Evolutionary conservation across 2,888 invertebrate species (phyloP).

Genomic region (Ochlodes sylvanus): DNA sequence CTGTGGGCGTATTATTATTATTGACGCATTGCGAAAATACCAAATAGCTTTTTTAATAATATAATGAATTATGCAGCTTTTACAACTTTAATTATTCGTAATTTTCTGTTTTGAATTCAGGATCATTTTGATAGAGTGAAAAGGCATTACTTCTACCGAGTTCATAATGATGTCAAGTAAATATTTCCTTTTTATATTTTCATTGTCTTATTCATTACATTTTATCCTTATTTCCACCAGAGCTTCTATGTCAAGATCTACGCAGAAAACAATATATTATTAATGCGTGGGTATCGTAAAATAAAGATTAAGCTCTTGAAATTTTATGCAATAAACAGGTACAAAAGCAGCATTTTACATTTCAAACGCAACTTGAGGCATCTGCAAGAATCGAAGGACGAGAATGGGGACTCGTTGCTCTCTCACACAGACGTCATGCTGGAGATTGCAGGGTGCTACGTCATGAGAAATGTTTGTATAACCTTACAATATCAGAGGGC

Average conservation of each 20-base stretch:
- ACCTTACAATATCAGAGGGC: not conserved
- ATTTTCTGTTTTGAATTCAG: slow-evolving; percentile 38
- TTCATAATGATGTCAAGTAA: slow-evolving; percentile 56
- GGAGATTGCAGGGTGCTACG: slow-evolving; percentile 69
- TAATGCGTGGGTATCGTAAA: no score
- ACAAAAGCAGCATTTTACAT: slow-evolving; percentile 69
- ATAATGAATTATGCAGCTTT: no score
- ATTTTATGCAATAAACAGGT: slow-evolving; percentile 52
- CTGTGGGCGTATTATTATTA: no score
- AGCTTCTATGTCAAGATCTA: no score
- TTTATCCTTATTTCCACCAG: no score
- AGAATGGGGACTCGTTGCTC: slow-evolving; percentile 54
- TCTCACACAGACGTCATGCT: slow-evolving; percentile 61
- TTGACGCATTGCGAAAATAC: no score
- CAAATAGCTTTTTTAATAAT: no score
- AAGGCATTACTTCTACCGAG: slow-evolving; percentile 57
- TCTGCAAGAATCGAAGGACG: slow-evolving; percentile 59
- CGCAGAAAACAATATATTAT: no score
- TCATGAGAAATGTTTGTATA: slow-evolving; percentile 68
- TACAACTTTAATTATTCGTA: no score
- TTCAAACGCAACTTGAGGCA: slow-evolving; percentile 67
- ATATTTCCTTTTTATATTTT: slow-evolving; percentile 35
- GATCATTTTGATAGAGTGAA: slow-evolving; percentile 52
- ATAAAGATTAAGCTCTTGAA: no score
- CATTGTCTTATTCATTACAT: not conserved